Conservation (phyloP, 2,113 vertebrate species). For the Grammomys surdaster region DNA sequence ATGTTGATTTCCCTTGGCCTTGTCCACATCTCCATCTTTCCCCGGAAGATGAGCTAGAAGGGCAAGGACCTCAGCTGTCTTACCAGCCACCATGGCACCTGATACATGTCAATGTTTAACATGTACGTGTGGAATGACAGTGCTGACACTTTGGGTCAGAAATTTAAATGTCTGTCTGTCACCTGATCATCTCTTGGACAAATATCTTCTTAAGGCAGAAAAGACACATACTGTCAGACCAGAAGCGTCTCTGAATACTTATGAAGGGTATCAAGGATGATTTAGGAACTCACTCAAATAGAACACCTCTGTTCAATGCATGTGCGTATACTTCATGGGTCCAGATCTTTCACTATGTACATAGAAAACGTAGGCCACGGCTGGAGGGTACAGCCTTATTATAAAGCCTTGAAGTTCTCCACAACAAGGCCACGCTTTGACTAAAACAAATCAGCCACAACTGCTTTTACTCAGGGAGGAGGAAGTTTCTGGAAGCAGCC, state of each 20-base stretch:
- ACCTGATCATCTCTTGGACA: not conserved
- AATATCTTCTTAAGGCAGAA: not conserved
- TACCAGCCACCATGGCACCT: not conserved
- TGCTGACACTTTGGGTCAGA: not conserved
- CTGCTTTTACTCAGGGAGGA: not conserved
- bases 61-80: not conserved
- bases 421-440: rapidly evolving
- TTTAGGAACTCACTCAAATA: not conserved
- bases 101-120: not conserved
- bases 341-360: not conserved
- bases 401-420: not conserved
- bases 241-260: not conserved
- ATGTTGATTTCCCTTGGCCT: not conserved
- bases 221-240: not conserved
- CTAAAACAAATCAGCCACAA: no score
- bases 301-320: not conserved
- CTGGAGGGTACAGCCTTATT: not conserved
- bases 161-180: conserved; percentile 7
- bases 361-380: not conserved
- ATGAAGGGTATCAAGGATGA: rapidly evolving
- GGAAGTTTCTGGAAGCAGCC: no score
- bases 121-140: not conserved
- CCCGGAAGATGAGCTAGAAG: not conserved
- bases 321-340: no score
- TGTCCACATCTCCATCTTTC: not conserved